Conservation (phyloP, 1,140 invertebrate species). For the Psilanteris sp. region DNA sequence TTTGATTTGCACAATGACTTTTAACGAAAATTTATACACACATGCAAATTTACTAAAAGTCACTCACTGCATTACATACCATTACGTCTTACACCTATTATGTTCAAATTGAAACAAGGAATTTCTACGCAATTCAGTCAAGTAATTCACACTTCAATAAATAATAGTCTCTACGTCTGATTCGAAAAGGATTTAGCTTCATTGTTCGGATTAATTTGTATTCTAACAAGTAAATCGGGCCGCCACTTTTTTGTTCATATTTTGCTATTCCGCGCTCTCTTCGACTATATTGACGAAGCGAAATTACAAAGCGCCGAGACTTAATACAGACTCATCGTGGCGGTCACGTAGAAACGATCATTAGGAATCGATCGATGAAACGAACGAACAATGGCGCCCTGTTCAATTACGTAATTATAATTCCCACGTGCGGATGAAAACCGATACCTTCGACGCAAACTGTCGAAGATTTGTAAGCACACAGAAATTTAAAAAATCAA, state of each 20-base stretch:
- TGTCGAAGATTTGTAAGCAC: constrained; percentile 32
- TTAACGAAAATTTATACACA: no score
- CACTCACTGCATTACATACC: no score
- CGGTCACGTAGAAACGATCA: constrained; percentile 63
- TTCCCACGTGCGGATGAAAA: constrained; percentile 55
- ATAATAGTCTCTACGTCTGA: not conserved
- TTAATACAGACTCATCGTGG: constrained; percentile 49
- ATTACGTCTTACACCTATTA: no score
- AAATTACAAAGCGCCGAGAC: constrained; percentile 53
- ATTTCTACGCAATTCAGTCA: constrained; percentile 13
- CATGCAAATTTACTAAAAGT: no score
- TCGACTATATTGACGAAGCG: constrained; percentile 33
- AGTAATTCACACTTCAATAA: constrained; percentile 20
- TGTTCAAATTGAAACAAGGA: no score
- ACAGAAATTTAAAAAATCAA: constrained; percentile 34
- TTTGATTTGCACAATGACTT: no score
- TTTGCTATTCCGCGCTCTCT: constrained; percentile 35
- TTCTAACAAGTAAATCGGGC: constrained; percentile 37
- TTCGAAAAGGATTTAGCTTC: constrained; percentile 17
- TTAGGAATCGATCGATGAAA: constrained; percentile 61
- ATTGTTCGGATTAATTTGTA: constrained; percentile 50
- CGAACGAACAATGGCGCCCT: constrained; percentile 45
- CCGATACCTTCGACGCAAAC: constrained; percentile 10
- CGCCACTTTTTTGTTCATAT: constrained; percentile 40
- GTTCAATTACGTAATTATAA: constrained; percentile 63